Conservation (phyloP, 2,113 vertebrate species). For the Parus major region DNA sequence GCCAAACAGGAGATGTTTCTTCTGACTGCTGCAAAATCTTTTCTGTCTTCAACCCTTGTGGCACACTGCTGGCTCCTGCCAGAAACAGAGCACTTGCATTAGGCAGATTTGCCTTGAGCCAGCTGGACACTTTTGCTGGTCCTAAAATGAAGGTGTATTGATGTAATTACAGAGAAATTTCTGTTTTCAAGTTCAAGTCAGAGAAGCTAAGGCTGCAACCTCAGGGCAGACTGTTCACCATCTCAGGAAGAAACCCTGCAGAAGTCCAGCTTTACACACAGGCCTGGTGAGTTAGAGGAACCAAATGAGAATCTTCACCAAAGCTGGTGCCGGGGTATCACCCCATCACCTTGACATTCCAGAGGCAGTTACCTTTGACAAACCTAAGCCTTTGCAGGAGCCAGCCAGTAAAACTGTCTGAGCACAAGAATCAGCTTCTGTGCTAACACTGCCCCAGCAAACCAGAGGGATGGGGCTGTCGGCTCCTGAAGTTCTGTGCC, state of each 20-base stretch:
- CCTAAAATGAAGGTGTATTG: neutral
- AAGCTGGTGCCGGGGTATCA: neutral
- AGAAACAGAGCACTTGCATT: neutral
- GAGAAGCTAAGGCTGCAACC: neutral
- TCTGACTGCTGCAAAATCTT: neutral
- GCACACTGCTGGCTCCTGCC: neutral
- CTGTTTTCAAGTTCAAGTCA: neutral
- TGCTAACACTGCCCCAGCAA: accelerated
- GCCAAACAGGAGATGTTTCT: neutral
- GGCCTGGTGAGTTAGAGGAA: neutral
- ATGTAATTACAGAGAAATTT: neutral
- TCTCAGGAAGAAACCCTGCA: neutral
- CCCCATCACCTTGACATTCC: neutral
- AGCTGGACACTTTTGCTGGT: neutral
- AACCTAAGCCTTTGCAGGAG: neutral
- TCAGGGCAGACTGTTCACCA: neutral
- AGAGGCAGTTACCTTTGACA: neutral
- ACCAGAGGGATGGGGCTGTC: accelerated
- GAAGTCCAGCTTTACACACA: neutral
- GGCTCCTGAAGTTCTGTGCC: neutral
- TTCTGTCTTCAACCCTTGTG: neutral
- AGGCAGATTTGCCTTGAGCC: neutral
- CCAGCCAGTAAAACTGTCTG: neutral
- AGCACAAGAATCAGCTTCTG: neutral
- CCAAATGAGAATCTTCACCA: neutral